phyloP scores from a whole-genome alignment of 2,797 vertebrate species.

The Sebastes dallii region DNA sequence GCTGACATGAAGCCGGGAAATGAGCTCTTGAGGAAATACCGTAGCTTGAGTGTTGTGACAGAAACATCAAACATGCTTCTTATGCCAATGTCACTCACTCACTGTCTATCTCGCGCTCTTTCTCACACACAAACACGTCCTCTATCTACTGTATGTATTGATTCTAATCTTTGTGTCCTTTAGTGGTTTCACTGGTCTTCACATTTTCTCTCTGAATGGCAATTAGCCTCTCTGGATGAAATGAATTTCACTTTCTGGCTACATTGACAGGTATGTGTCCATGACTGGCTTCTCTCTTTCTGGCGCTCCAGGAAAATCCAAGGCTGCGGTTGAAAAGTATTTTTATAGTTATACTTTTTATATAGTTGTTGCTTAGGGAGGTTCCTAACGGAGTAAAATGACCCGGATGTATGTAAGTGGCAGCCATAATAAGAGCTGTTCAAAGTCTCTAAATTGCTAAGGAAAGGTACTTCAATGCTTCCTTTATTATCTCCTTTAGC shows the following conservation, averaged over 20 bases:
- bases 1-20: slow-evolving; percentile 40
- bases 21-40: slow-evolving; percentile 55
- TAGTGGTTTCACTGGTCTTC: slow-evolving; percentile 34
- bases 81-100: slow-evolving; percentile 43
- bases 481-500: too few species aligned
- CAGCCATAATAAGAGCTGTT: too few species aligned
- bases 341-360: too few species aligned
- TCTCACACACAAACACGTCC: not conserved
- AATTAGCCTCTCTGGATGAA: slow-evolving; percentile 33
- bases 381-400: too few species aligned
- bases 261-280: slow-evolving; percentile 24
- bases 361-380: too few species aligned
- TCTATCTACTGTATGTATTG: slow-evolving; percentile 2
- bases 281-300: slow-evolving; percentile 6
- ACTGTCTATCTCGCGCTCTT: not conserved
- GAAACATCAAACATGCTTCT: slow-evolving; percentile 55
- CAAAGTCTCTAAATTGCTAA: too few species aligned
- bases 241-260: slow-evolving; percentile 13
- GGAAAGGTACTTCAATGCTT: too few species aligned
- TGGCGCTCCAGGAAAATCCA: slow-evolving; percentile 9
- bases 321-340: too few species aligned
- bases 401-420: too few species aligned
- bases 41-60: slow-evolving; percentile 49
- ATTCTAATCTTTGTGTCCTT: slow-evolving; percentile 39
- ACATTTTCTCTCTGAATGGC: slow-evolving; percentile 41